A percentile compares a stretch with the other conserved stretches of the same genome.
These are phyloP conservation scores for Aphelocoma californica DNA, from an alignment of 2,797 vertebrate species.

Conservation along the genomic window DNA sequence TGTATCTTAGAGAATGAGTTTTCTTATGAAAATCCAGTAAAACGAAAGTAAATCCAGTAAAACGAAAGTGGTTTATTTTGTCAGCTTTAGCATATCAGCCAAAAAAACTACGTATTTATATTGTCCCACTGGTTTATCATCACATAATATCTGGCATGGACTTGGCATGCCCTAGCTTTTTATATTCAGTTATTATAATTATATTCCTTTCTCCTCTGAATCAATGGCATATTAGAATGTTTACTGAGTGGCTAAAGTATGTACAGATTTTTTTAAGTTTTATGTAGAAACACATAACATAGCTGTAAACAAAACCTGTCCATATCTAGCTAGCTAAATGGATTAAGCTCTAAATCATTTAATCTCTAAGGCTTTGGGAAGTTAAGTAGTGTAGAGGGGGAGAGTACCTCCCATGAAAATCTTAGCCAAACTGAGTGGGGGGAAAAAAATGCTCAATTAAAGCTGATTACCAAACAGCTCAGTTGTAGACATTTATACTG, in stretches of 20 bases:
- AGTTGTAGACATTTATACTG: neutral
- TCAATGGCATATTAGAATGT: neutral
- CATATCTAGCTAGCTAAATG: neutral
- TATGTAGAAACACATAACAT: neutral
- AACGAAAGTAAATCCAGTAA: too few relatives aligned
- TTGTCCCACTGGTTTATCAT: neutral
- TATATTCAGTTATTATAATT: neutral
- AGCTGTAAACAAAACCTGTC: neutral
- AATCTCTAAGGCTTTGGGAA: neutral
- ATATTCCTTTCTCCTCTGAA: neutral
- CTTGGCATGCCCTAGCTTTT: neutral
- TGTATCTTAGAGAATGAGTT: neutral
- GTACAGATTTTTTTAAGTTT: neutral
- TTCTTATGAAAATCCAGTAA: neutral
- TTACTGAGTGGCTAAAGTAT: neutral
- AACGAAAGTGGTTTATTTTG: neutral
- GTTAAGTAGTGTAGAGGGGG: neutral
- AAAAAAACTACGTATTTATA: neutral
- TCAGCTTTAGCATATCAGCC: neutral
- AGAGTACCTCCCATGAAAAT: neutral
- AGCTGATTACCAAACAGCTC: neutral
- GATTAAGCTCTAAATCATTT: neutral
- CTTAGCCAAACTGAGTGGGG: neutral
- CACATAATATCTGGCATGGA: neutral
- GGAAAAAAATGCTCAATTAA: neutral